Conservation (phyloP, 2,113 vertebrate genomes). For the Campylorhamphus procurvoides region DNA sequence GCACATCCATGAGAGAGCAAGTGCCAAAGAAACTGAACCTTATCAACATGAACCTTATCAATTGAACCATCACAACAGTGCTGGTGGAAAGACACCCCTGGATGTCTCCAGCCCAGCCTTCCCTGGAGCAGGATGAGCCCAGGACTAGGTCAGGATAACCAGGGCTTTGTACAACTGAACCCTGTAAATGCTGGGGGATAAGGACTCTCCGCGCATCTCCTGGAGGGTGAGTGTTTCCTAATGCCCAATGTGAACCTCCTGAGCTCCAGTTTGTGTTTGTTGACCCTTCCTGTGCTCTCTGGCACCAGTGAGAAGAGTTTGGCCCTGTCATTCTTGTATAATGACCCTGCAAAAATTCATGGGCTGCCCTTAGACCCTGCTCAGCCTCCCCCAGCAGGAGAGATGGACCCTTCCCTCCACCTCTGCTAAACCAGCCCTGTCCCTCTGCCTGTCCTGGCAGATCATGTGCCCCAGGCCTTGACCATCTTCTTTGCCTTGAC, state of each 20-base stretch:
- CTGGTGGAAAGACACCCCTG: background rate
- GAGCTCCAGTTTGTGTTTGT: background rate
- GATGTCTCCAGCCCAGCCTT: background rate
- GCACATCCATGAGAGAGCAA: background rate
- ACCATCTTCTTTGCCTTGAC: background rate
- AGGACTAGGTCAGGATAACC: background rate
- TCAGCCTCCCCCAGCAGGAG: background rate
- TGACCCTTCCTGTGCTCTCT: background rate
- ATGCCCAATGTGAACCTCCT: background rate
- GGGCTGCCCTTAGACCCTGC: background rate
- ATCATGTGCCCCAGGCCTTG: background rate
- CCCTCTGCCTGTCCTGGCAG: background rate
- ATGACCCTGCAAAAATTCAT: background rate
- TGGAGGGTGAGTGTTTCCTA: background rate
- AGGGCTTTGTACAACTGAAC: background rate
- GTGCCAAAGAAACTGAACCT: background rate
- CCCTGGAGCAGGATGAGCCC: background rate
- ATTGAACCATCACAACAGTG: background rate
- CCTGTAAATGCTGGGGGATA: background rate
- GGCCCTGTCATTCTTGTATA: background rate
- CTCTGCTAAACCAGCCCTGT: background rate
- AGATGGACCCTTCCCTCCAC: background rate
- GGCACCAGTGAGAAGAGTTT: background rate
- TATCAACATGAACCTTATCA: background rate
- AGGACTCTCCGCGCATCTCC: background rate